Conservation (phyloP, 2,888 invertebrate genomes). For the Amiota minor region DNA sequence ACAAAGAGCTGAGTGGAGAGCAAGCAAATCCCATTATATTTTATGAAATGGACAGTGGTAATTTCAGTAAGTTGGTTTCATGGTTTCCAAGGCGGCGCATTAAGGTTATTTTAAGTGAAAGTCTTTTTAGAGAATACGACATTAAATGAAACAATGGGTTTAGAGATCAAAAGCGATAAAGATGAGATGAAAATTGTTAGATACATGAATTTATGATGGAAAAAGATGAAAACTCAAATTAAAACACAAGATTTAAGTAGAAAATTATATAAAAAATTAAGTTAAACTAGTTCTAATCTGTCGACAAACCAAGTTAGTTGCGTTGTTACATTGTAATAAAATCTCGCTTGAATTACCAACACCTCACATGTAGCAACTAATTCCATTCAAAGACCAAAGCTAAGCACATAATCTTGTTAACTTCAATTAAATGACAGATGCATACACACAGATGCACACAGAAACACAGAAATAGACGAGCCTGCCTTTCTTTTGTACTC, state of each 20-base stretch:
- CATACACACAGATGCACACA: background rate
- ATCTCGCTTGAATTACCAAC: too few relatives aligned
- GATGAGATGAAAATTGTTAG: background rate
- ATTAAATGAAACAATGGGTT: background rate
- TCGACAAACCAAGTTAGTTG: too few relatives aligned
- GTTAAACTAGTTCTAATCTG: too few relatives aligned
- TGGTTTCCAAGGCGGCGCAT: constrained; percentile 5
- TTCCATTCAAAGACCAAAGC: constrained; percentile 28
- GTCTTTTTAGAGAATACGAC: constrained; percentile 5
- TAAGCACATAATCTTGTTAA: constrained; percentile 66
- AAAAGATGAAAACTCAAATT: background rate
- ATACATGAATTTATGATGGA: background rate
- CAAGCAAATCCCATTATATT: constrained; percentile 52
- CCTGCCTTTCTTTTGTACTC: background rate
- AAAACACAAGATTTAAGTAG: background rate
- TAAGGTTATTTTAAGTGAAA: constrained; percentile 21
- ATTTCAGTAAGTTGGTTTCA: constrained; percentile 27
- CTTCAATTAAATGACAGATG: constrained; percentile 65
- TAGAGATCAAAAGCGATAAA: background rate
- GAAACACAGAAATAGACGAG: too few relatives aligned
- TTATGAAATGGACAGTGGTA: constrained; percentile 43
- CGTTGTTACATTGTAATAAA: too few relatives aligned
- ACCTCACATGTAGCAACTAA: too few relatives aligned
- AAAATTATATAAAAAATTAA: constrained; percentile 33
- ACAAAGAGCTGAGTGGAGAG: background rate